Conservation (phyloP, 2,113 vertebrate species). For the Clarias batrachus region DNA sequence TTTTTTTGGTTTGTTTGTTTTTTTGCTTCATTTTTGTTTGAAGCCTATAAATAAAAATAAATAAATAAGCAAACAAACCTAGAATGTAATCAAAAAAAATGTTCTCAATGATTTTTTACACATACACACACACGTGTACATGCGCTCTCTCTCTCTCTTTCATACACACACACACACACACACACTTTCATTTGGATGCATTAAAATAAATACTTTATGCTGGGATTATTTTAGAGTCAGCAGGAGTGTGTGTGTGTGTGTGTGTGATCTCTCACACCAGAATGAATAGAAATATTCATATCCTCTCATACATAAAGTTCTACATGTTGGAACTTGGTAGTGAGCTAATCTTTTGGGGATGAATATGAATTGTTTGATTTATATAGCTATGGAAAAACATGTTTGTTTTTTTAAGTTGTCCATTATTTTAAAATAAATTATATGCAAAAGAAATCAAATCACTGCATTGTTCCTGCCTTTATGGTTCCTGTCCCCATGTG, state of each 20-base stretch:
- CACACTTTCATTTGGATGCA: no score
- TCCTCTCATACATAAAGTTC: no score
- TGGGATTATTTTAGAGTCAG: neutral
- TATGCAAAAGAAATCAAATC: neutral
- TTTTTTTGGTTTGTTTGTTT: no score
- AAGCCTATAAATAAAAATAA: no score
- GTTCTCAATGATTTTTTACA: no score
- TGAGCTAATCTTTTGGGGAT: neutral
- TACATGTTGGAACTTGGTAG: neutral
- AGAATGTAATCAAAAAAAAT: no score
- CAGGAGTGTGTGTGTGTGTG: neutral
- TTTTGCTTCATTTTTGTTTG: no score
- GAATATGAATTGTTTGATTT: neutral
- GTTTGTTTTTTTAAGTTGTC: neutral
- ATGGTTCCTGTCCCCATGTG: neutral
- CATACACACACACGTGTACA: no score
- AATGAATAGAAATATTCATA: no score
- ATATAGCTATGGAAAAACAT: neutral
- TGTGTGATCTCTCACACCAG: neutral
- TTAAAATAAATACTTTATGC: neutral
- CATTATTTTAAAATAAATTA: neutral
- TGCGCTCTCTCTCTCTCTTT: no score
- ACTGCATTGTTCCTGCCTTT: neutral
- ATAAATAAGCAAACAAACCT: no score
- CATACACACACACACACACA: no score